Base-by-base conservation (phyloP, 2,797 vertebrate species). In the Propithecus deckenii region DNA sequence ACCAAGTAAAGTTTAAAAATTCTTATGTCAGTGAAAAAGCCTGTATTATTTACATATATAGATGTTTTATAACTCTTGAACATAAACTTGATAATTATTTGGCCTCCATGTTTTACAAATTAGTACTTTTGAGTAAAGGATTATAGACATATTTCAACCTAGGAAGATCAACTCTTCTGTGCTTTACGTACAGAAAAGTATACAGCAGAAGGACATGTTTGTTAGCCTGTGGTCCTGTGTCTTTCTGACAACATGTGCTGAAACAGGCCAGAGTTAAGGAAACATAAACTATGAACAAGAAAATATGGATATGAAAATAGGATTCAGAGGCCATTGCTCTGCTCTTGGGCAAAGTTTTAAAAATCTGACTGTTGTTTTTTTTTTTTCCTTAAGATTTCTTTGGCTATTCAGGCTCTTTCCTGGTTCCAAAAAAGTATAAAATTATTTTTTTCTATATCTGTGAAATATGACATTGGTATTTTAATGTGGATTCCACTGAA, bases 41-140 rank as follows among this genome's bases (percentile, higher is more conserved):
- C 6, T 79, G 14, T 63, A 14, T 83, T 38, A 38, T 69, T 87
- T 86, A 46, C 4, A 88, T 25, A 43, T 30, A 72, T 17, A 67
- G 67, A 88, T 69, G 22, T 12, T 65, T 96, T 96, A 91, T 50
- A 81, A 84, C 65, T 94, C 46, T 50, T 84, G 7, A 93, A 52
- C 28, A 96, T 88, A 78, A 85, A 55, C n/a, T 63, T 84, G 57
- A 89, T 75, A 87, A 90, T 86, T 14, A 84, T 63, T 90, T 91
- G 32, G 35, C 8, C 43, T 89, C 23, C 13, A 0, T 75, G 30
- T 86, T 87, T 89, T 67, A 61, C 22, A 95, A 85, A 71, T 94
- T 30, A 76, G 30, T 88, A 76, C 15, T 90, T 71, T 81, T 38
- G 78, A 59, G 14, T 80, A 14, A 83, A 89, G 7, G 10, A 43